These are phyloP conservation scores for Furcula furcula DNA, from an alignment of 2,888 invertebrate species.

Conservation along the genomic window DNA sequence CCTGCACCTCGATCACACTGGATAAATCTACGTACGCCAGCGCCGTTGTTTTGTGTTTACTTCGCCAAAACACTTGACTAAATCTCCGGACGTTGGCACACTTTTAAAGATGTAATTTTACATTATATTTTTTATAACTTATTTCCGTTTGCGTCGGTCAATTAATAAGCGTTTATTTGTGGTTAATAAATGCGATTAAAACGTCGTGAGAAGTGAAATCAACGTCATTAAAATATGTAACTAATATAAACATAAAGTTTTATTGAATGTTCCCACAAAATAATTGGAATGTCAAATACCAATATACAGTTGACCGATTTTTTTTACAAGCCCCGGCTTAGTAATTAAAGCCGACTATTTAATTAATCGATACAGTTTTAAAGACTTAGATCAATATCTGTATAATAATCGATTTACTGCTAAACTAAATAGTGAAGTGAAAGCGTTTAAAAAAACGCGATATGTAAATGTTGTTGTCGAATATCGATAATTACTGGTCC, in stretches of 20 bases:
- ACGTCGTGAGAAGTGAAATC: neutral
- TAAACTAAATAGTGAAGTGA: slow-evolving; percentile 52
- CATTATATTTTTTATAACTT: neutral
- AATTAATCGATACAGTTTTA: slow-evolving; percentile 8
- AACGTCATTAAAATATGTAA: neutral
- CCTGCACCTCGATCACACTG: slow-evolving; percentile 89
- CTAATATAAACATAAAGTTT: neutral
- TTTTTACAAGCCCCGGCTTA: too few relatives aligned
- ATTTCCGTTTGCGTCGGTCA: neutral
- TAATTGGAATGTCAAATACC: neutral
- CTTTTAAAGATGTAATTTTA: slow-evolving; percentile 3
- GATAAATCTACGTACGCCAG: slow-evolving; percentile 89
- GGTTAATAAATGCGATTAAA: neutral
- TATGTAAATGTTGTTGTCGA: slow-evolving; percentile 55
- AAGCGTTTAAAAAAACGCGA: slow-evolving; percentile 52
- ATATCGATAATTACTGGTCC: slow-evolving; percentile 68
- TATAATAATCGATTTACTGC: slow-evolving; percentile 21
- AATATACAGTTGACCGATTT: neutral
- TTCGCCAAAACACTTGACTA: slow-evolving; percentile 35
- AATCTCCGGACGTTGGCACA: slow-evolving; percentile 7
- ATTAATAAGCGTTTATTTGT: neutral
- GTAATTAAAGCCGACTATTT: neutral
- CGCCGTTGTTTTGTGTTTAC: slow-evolving; percentile 79
- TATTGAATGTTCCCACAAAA: neutral
- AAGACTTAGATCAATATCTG: slow-evolving; percentile 16